Conservation (phyloP, 2,113 vertebrate genomes). For the Trachemys scripta region DNA sequence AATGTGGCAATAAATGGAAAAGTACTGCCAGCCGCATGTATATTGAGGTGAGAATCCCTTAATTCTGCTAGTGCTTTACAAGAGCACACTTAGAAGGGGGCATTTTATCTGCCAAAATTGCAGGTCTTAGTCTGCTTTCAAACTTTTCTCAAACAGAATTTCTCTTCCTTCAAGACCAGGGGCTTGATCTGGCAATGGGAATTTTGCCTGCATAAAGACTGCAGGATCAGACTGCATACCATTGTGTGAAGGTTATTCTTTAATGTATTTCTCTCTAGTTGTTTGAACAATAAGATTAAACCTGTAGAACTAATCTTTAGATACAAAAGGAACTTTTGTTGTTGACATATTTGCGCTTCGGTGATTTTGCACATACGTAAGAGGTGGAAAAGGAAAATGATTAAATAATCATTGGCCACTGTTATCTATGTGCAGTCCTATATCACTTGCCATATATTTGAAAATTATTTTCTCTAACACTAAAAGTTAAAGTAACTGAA, state of each 20-base stretch:
- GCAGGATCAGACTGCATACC: not conserved
- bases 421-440: not conserved
- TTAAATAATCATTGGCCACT: not conserved
- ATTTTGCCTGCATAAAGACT: conserved; percentile 3
- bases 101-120: not conserved
- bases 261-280: not conserved
- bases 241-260: not conserved
- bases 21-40: not conserved
- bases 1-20: not conserved
- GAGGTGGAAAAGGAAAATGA: not conserved
- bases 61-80: not conserved
- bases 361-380: not conserved
- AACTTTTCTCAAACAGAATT: not conserved
- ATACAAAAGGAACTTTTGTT: not conserved
- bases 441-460: not conserved
- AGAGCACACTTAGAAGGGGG: not conserved
- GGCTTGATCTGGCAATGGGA: not conserved
- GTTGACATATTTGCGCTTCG: not conserved
- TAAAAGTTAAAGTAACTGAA: not conserved
- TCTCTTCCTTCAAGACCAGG: not conserved
- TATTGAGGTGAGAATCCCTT: conserved; percentile 13
- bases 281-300: not conserved
- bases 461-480: not conserved
- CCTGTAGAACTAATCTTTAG: not conserved
- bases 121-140: not conserved